Base-by-base conservation (phyloP, 2,888 invertebrate genomes). In the Acleris cristana region DNA sequence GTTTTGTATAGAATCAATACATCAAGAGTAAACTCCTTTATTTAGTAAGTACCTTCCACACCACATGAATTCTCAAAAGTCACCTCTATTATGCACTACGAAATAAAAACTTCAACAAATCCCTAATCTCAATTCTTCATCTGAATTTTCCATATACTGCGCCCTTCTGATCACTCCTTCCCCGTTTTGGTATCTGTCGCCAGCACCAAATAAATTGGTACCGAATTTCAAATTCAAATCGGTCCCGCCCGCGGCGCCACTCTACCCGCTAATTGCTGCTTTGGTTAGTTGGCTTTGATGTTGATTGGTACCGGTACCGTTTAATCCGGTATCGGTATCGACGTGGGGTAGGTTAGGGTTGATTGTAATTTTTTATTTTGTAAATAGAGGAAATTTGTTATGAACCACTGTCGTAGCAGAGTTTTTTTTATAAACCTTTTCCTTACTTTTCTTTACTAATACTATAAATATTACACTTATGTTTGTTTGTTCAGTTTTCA, bases 161-260 rank as follows among this genome's bases (percentile, higher is more conserved):
- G 73, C 70, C 76, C 73, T 82, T 81, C 77, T 75, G 84, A 85
- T 89, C 82, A 86, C 81, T 87, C 85, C 83, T 85, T 86, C 82
- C 83, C 83, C 79, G 79, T 82, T 86, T 84, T 71, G 83, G 84
- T 82, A 80, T 86, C 89, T 90, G 92, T 92, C 92, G 88, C 89
- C 80, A 79, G 86, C 89, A 89, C 86, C 71, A 88, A 86, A 85
- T 87, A 91, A 90, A 92, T 92, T 91, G 91, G 87, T 88, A 84
- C 89, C 89, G 76, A 89, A 90, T 90, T 91, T 84, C 87, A 87
- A 91, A 92, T 92, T 91, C 90, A 90, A 93, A 93, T 79, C 80
- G 70, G 84, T 86, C 89, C 90, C 87, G 80, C 87, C 88, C 76
- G 84, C 76, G 88, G 92, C 89, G 79, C 65, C 73, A 72, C 75